Base-by-base conservation (phyloP, 2,113 vertebrate species). In the Prunella fulvescens region DNA sequence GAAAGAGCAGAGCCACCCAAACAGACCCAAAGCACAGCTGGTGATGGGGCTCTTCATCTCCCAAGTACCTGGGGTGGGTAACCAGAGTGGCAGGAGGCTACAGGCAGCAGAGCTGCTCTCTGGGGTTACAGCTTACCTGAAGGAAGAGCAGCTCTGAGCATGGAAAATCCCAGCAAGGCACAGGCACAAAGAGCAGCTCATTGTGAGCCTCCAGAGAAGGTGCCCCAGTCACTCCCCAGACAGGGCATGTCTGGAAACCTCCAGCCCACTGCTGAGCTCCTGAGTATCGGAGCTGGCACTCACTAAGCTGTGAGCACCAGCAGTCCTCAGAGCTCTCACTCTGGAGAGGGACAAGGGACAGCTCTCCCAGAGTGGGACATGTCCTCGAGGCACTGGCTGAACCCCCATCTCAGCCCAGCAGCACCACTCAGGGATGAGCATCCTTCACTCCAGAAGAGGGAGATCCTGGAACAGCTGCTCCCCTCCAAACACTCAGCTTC, bases 351-450 rank as follows among this genome's bases (percentile, higher is more conserved):
- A 37, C 57, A 65, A n/a, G 31, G 37, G 65, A 51, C 82, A 72
- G 57, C 20, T 19, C 3, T 2, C 12, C 29, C 3, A 1, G 42
- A 45, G 24, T 4, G 3, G 54, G 57, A 60, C 16, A 25, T 3
- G 17, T 28, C 67, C 74, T 18, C 1, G 14, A 60, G 28, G 74
- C 24, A 65, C 22, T 0, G 0, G 37, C 33, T 61, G 72, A 77
- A 71, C 14, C 25, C 15, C 10, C 0, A 0, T 3, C 47, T 81
- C 4, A 0, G 26, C 35, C 70, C 44, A 67, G 28, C 53, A n/a
- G 19, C 29, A 54, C 9, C 48, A 23, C 24, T 9, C 3, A 0
- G 24, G 48, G 48, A 71, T 18, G 25, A 92, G 12, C 33, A 70
- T 9, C 60, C 51, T 51, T 50, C 45, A 31, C 39, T 77, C 71